Evolutionary conservation across 2,888 invertebrate genomes (phyloP), one percentile per base, ranked within the genome.

Genomic region (Eulithis testata): DNA sequence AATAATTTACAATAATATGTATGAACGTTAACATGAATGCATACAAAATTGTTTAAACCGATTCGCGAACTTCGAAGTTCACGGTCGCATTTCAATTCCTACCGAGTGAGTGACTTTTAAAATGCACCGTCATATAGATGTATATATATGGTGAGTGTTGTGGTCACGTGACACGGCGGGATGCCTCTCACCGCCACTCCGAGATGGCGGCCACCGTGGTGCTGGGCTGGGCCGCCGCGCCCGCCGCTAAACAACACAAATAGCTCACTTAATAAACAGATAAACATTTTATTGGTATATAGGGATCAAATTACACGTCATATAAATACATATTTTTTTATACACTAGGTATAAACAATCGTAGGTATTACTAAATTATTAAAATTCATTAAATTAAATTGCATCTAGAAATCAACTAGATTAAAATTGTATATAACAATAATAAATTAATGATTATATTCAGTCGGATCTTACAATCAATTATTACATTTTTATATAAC

Each of bases 181-280:
- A 66, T 31, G 55, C 12, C 86, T 76, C 94, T 90, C 94, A 93
- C 90, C 95, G 94, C 92, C 94, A 94, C 89, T 94, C 94, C 71
- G 92, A 87, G 86, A 90, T 89, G 85, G 92, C 93, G 75, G 93
- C 91, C 89, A 90, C 92, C 76, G 94, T 90, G 78, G 95, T 94
- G 82, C 94, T 94, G 70, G 95, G 94, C 83, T 94, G 93, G 60
- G 94, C 94, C 76, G 88, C 87, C 11, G 53, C 14, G 14, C 14
- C 47, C 47, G 7, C 47, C 47, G 14, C 47, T 21, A 37, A 8
- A 49, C 55, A 43, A 56, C 21, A 50, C 40, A 44, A 49, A 49
- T n/a, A 11, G 21, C 9, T 21, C 21, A 49, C 11, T 11, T 21
- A n/a, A n/a, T n/a, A n/a, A n/a, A n/a, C n/a, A n/a, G n/a, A n/a